Base-by-base conservation (phyloP, 2,888 invertebrate species). In the Phyllotreta striolata region DNA sequence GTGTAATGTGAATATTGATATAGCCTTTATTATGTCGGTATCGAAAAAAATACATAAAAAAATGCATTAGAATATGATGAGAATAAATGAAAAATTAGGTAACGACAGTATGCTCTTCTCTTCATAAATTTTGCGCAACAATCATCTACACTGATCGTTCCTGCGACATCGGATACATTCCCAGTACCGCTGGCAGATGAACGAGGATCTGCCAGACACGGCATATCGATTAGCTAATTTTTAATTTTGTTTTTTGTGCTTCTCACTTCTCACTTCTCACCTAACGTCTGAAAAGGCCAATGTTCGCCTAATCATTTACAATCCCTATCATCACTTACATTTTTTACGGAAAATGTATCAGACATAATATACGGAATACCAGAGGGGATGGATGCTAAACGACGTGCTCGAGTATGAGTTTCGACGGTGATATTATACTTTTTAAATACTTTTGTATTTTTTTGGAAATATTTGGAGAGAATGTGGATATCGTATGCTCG, bases 201-300 rank as follows among this genome's bases (percentile, higher is more conserved):
- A 56, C 57, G 58, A 49, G 61, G 55, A 54, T 56, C 61, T 64
- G 61, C 65, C 65, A 65, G 65, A 65, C 65, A 64, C 58, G 63
- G 62, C 51, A 60, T 63, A 66, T 66, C 62, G 66, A 66, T 66
- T 66, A 62, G 66, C 62, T 59, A 59, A 66, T 63, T 66, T 65
- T 63, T 60, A 66, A 66, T 66, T 63, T 63, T 60, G 66, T 66
- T 62, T 66, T 24, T 63, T 63, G 63, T 59, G 39, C 63, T 66
- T 59, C 62, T 62, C 62, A 62, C 58, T 66, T 59, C 62, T 62
- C 62, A 62, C 58, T 62, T 65, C 62, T 55, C 55, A 46, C 55
- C 61, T 62, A 57, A 51, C 66, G 57, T 65, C 65, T 65, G 62
- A 58, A 65, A 24, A 62, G 62, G 64, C 60, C 60, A 54, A 52